Base-by-base conservation (phyloP, 2,888 invertebrate species). In the Drosophila dives region DNA sequence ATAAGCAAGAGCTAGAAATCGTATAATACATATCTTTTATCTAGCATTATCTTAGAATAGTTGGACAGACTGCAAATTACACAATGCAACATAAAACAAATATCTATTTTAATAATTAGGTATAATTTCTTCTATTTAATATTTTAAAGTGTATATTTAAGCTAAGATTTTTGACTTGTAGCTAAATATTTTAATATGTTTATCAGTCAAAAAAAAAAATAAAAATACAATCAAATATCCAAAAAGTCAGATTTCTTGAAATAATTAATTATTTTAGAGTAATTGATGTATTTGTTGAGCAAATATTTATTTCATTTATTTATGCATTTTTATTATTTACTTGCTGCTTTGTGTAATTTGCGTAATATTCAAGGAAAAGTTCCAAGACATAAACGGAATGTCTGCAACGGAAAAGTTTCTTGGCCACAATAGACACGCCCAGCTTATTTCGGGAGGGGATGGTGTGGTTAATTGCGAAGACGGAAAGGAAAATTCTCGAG, bases 1-100 rank as follows among this genome's bases (percentile, higher is more conserved):
- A 86, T 82, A 83, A 85, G 77, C 80, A 49, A 23, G 11, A 56
- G 42, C 36, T n/a, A 54, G n/a, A 51, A 63, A 59, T 49, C 40
- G 42, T 33, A 40, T 34, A n/a, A 8, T 40, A 8, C 20, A 49
- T 20, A 32, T 33, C 6, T 33, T 38, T 38, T 32, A 51, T 40
- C 20, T 66, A 12, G 23, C 8, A 20, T 20, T 20, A 42, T 6
- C 53, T 26, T 32, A 29, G 20, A 49, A 33, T 5, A 23, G 49
- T 42, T 29, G 11, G 17, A 3, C 12, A 1, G 54, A 49, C 40
- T 42, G 49, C 42, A 59, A 33, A 60, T 15, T 20, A 20, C 45
- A 20, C 45, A 15, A 45, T 15, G 45, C 45, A 15, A 20, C 45
- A 20, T 7, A 2, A 12, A 12, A 12, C 7, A 20, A 20, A 12